Conservation (phyloP, 1,140 invertebrate species). For the Leptoteleia sp. region DNA sequence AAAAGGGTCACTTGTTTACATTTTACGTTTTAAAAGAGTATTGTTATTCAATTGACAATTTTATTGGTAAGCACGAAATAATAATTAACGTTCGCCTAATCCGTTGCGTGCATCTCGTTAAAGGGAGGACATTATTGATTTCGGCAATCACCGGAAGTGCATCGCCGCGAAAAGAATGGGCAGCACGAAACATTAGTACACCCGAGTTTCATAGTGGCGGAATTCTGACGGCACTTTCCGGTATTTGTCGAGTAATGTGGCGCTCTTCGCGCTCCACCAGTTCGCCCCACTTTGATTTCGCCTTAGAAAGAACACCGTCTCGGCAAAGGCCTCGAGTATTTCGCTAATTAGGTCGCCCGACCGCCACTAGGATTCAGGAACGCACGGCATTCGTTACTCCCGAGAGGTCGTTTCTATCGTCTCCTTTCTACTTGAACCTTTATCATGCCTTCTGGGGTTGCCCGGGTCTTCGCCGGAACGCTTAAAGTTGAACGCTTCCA, state of each 20-base stretch:
- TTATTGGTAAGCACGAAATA: too few relatives aligned
- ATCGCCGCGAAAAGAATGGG: constrained; percentile 24
- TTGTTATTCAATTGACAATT: too few relatives aligned
- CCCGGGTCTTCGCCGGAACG: constrained; percentile 31
- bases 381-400: constrained; percentile 75
- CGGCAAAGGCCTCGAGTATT: constrained; percentile 71
- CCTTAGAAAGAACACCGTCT: constrained; percentile 49
- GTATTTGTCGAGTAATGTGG: constrained; percentile 74
- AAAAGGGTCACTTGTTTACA: too few relatives aligned
- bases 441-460: constrained; percentile 56
- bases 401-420: constrained; percentile 60
- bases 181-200: constrained; percentile 31
- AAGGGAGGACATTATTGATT: too few relatives aligned
- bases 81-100: constrained; percentile 23
- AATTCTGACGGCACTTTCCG: constrained; percentile 72
- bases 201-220: constrained; percentile 70
- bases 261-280: constrained; percentile 62
- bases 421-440: constrained; percentile 53
- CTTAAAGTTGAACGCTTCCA: constrained; percentile 49
- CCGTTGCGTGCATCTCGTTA: constrained; percentile 2
- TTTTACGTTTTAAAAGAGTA: too few relatives aligned
- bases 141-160: constrained; percentile 3
- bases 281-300: constrained; percentile 51
- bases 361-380: constrained; percentile 74
- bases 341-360: constrained; percentile 78